Base-by-base conservation (phyloP, 2,888 invertebrate genomes). In the Scelioninae gen. 1 region DNA sequence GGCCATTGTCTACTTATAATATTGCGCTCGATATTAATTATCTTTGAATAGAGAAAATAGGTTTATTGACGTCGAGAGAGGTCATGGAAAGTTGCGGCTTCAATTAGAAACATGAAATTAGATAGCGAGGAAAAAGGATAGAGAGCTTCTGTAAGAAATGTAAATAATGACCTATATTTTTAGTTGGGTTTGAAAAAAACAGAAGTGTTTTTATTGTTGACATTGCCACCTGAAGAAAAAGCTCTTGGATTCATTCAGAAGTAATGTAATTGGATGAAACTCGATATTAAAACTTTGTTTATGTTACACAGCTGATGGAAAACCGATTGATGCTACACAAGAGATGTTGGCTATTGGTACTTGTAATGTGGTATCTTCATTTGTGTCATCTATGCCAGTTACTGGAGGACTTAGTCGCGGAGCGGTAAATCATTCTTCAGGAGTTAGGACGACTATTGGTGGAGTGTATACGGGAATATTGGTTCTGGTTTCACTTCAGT, bases 351-450 rank as follows among this genome's bases (percentile, higher is more conserved):
- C 96, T 0, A 91, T 96, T 56, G 95, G 95, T 0, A 87, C 94
- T 0, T 94, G 95, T 86, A 96, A 95, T 90, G 93, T 96, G 23
- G 91, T 94, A 2, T 95, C 95, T 0, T 94, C 95, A 0, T 96
- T 96, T 89, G 94, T 95, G 0, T 93, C 94, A 4, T 94, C 95
- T 0, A 95, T 95, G 93, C 95, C 96, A 0, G 94, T 95, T 1
- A 93, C 94, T 83, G 95, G 94, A n/a, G n/a, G n/a, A n/a, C n/a
- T n/a, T n/a, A n/a, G n/a, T n/a, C n/a, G n/a, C n/a, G n/a, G n/a
- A n/a, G n/a, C n/a, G n/a, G n/a, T n/a, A n/a, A n/a, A n/a, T n/a
- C n/a, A n/a, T n/a, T n/a, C n/a, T n/a, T n/a, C n/a, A n/a, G n/a
- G n/a, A n/a, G n/a, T n/a, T n/a, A n/a, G n/a, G n/a, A n/a, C n/a